phyloP scores from a whole-genome alignment of 2,888 invertebrate species.

The Hemistola chrysoprasaria region DNA sequence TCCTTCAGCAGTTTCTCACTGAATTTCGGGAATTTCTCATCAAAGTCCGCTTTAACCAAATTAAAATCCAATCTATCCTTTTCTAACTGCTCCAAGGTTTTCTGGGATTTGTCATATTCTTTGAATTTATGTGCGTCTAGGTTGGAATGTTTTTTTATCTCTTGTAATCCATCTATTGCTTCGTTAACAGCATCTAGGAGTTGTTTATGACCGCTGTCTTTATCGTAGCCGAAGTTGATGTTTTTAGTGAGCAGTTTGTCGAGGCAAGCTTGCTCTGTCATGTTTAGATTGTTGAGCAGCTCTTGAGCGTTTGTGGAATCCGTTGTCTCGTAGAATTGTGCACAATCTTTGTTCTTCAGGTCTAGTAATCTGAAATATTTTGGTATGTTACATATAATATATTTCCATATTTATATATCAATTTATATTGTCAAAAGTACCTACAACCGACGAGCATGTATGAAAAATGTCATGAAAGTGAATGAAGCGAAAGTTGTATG shows the following conservation, averaged over 20 bases:
- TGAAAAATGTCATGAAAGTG: too few species aligned
- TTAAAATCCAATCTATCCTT: slow-evolving; percentile 55
- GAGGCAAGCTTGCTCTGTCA: slow-evolving; percentile 48
- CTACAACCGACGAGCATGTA: too few species aligned
- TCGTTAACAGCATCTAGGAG: slow-evolving; percentile 66
- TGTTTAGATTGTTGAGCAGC: slow-evolving; percentile 41
- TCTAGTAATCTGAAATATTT: slow-evolving; percentile 57
- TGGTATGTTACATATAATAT: too few species aligned
- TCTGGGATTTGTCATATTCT: slow-evolving; percentile 50
- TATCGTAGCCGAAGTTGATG: slow-evolving; percentile 64
- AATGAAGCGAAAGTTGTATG: too few species aligned
- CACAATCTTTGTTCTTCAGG: slow-evolving; percentile 49
- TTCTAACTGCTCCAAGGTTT: slow-evolving; percentile 43
- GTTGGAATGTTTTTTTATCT: slow-evolving; percentile 64
- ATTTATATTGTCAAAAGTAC: too few species aligned
- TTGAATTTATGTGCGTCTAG: slow-evolving; percentile 54
- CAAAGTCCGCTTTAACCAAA: slow-evolving; percentile 53
- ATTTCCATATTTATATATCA: too few species aligned
- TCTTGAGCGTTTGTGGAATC: slow-evolving; percentile 45
- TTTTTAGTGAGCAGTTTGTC: slow-evolving; percentile 61
- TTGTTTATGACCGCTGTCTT: slow-evolving; percentile 59
- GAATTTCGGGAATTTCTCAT: slow-evolving; percentile 58
- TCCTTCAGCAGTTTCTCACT: slow-evolving; percentile 62
- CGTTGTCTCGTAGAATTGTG: slow-evolving; percentile 50
- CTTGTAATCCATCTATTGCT: slow-evolving; percentile 60